A percentile compares a stretch with the other conserved stretches of the same genome.
phyloP scores from a whole-genome alignment of 2,113 vertebrate genomes.

The Hemicordylus capensis region DNA sequence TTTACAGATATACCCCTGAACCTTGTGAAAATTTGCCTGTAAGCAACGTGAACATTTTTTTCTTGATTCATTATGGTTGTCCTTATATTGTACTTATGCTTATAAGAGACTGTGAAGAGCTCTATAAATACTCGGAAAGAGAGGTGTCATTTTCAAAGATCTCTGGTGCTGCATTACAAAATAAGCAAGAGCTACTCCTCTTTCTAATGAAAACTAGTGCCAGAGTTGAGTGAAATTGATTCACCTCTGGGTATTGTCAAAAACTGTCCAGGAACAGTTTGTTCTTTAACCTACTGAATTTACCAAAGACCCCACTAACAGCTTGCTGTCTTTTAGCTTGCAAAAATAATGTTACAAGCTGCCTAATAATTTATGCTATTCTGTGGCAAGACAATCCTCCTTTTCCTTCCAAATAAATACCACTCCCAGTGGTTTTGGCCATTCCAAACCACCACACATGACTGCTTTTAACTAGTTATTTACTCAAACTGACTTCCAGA shows the following conservation, averaged over 20 bases:
- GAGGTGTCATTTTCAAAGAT: constrained; percentile 16
- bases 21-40: background rate
- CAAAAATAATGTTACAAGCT: constrained; percentile 41
- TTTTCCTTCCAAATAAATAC: background rate
- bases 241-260: constrained; percentile 38
- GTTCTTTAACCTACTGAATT: constrained; percentile 22
- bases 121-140: constrained; percentile 8
- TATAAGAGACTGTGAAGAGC: background rate
- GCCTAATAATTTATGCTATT: constrained; percentile 31
- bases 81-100: background rate
- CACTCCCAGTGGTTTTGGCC: constrained; percentile 49
- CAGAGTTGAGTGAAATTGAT: constrained; percentile 29
- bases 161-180: constrained; percentile 24
- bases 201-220: background rate
- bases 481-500: background rate
- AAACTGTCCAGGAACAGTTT: constrained; percentile 47
- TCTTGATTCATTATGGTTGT: background rate
- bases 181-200: constrained; percentile 44
- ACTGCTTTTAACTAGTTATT: constrained; percentile 53
- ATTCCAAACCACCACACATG: constrained; percentile 17
- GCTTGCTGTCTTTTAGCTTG: constrained; percentile 48
- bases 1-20: background rate
- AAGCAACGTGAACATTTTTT: background rate
- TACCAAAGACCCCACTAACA: constrained; percentile 20
- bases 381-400: background rate